Evolutionary conservation across 2,113 vertebrate genomes (phyloP), one percentile per base, ranked within the genome.

Genomic region (Prietella phreatophila): DNA sequence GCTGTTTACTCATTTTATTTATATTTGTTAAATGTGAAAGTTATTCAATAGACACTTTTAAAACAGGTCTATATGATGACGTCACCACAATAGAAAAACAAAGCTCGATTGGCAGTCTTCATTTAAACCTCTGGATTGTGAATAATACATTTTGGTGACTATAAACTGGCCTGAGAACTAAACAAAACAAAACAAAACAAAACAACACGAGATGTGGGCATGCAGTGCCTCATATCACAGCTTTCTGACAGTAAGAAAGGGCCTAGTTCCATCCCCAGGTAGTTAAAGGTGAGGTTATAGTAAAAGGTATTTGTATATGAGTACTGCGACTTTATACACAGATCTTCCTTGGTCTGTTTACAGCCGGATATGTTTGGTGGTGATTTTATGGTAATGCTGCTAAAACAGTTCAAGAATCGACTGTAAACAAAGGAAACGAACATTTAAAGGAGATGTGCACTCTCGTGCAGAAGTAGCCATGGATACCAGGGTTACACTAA

Each of bases 391-490:
- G 2, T 22, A 1, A 20, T 20, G 15, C 30, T 33, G 11, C 13
- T 55, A 55, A 14, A 75, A 39, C 22, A 75, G 55, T 36, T n/a
- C 15, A 71, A 58, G 63, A 56, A 22, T 42, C 33, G 50, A 82
- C 33, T 3, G 79, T 87, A 83, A 83, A 87, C 86, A 87, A 83
- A 87, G 69, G 30, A 87, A 76, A 63, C 76, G 2, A 83, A 87
- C 76, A 83, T 75, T 83, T 53, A 87, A 63, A 47, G 20, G 55
- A 83, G 25, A 22, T 19, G 8, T 60, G 33, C 2, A 47, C 3
- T 55, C 9, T 82, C 0, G n/a, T 55, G 15, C 36, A 53, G 47
- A 14, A 11, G 55, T 81, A 8, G 14, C 20, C 20, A 25, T 14
- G 14, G 6, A 65, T 7, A 25, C 10, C 25, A 42, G 56, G 33